Base-by-base conservation (phyloP, 2,888 invertebrate genomes). In the Macroteleia sp. region DNA sequence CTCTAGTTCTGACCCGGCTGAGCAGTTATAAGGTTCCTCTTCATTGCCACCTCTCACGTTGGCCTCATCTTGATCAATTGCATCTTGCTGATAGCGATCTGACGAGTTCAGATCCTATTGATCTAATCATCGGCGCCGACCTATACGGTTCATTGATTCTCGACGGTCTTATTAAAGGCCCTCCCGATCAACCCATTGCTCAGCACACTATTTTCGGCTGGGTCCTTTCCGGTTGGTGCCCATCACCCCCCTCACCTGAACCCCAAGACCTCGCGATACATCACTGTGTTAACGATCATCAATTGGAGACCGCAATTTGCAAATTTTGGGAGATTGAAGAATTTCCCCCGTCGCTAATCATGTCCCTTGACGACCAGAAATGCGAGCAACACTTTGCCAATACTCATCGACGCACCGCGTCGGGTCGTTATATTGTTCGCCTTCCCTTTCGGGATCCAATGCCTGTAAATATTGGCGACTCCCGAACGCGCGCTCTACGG, bases 131-230 rank as follows among this genome's bases (percentile, higher is more conserved):
- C 4, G 54, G 54, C 4, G 0, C 28, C 1, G 39, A 52, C 10
- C 8, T 39, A 2, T 41, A 39, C 28, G 39, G 39, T 3, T 25
- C 10, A 0, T 4, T 41, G 1, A 1, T 56, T 10, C 39, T 25
- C 3, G 25, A 39, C 5, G 54, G 54, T 10, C 14, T 56, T 14
- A 4, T 20, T 14, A 56, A 28, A 39, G 54, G 39, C 14, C 1
- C 19, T 32, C 2, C 25, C 1, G 3, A 12, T 9, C 19, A 39
- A 22, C 54, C 54, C 3, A 16, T 22, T 20, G 54, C 19, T 1
- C 39, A 56, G 6, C 30, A 41, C 10, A 56, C 39, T 1, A 9
- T 56, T 1, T 56, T 56, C 5, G 54, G 54, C 1, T 56, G 54
- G 54, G 19, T 56, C 1, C 9, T 56, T 1, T 56, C 54, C 0